Evolutionary conservation across 2,113 vertebrate genomes (phyloP).

Genomic region (Sclerurus mexicanus): DNA sequence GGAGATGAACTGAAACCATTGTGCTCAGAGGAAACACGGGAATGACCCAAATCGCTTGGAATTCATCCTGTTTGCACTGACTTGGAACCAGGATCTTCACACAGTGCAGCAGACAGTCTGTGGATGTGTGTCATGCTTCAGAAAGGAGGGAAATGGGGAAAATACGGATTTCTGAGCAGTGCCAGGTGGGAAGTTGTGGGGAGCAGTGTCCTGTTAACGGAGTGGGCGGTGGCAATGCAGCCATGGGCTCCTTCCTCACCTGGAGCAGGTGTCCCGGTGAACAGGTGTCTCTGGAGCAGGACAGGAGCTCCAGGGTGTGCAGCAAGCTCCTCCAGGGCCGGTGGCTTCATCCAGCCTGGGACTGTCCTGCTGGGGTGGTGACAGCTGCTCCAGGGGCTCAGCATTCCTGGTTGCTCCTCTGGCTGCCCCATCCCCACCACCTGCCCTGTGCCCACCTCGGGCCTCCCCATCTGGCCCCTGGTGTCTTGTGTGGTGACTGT

Average conservation of each 20-base stretch:
- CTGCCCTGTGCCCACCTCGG: fast-evolving
- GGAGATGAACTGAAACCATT: background rate
- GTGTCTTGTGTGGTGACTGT: background rate
- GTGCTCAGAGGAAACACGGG: fast-evolving
- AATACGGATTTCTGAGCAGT: fast-evolving
- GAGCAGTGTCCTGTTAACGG: background rate
- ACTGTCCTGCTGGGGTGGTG: background rate
- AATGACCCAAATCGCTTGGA: background rate
- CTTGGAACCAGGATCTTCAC: background rate
- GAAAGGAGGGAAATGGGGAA: fast-evolving
- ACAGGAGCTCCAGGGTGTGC: background rate
- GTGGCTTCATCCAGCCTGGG: background rate
- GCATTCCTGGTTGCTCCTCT: background rate
- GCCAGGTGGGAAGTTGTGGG: fast-evolving
- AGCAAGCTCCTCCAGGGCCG: background rate
- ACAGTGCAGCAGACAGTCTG: background rate
- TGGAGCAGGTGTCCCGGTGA: background rate
- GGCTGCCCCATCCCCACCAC: background rate
- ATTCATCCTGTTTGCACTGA: background rate
- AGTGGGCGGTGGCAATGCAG: background rate
- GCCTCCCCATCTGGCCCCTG: background rate
- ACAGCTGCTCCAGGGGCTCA: background rate
- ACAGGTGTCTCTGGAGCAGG: background rate
- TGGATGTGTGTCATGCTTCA: fast-evolving
- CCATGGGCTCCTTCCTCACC: fast-evolving